A percentile compares a stretch with the other conserved stretches of the same genome.
These are phyloP conservation scores for Ypsolopha scabrella DNA, from an alignment of 2,888 invertebrate species.

Conservation along the genomic window DNA sequence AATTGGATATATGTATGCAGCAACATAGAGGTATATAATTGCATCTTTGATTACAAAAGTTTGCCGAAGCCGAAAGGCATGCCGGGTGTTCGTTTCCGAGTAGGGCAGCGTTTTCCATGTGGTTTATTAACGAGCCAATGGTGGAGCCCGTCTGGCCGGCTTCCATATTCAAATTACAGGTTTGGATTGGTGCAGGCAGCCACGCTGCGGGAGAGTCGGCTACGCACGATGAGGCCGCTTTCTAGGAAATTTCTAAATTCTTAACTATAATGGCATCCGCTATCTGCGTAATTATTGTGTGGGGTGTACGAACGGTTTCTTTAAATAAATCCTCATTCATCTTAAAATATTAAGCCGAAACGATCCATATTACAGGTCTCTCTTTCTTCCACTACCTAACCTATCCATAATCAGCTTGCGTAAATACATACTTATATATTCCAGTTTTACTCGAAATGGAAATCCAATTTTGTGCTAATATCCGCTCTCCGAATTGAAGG, in stretches of 20 bases:
- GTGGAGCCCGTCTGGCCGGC: constrained; percentile 20
- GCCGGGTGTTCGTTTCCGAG: constrained; percentile 15
- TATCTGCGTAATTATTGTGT: constrained; percentile 9
- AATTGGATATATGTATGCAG: background rate
- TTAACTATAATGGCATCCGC: constrained; percentile 12
- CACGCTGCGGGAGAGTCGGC: constrained; percentile 25
- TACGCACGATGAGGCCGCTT: constrained; percentile 22
- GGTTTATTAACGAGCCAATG: constrained; percentile 27
- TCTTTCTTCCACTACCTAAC: background rate
- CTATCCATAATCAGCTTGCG: background rate
- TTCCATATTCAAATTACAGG: constrained; percentile 52
- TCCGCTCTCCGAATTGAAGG: constrained; percentile 12
- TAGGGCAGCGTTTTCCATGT: constrained; percentile 26
- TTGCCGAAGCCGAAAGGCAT: constrained; percentile 8
- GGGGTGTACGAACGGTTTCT: background rate
- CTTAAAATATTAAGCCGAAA: background rate
- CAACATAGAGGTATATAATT: background rate
- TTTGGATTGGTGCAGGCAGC: constrained; percentile 34
- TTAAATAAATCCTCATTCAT: background rate
- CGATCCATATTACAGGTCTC: background rate
- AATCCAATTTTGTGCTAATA: constrained; percentile 24
- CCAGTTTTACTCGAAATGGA: background rate
- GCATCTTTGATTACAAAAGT: constrained; percentile 3
- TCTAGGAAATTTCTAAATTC: constrained; percentile 37
- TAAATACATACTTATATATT: background rate